Percentiles rank a stretch among this genome's conserved stretches.
phyloP scores from a whole-genome alignment of 64 coral and sea anemone species.

The Hydrozoanthus tunicans region DNA sequence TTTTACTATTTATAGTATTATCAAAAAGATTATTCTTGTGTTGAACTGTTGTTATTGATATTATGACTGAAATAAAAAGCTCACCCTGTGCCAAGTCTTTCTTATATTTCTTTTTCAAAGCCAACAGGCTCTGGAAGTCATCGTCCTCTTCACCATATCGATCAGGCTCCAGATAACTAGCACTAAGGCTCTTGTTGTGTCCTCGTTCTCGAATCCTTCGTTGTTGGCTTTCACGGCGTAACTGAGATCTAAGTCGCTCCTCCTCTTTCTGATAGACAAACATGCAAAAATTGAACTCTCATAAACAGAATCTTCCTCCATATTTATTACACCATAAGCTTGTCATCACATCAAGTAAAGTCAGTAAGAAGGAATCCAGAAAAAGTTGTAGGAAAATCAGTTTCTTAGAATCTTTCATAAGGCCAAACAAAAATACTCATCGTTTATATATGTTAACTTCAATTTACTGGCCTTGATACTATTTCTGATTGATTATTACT shows the following conservation, averaged over 20 bases:
- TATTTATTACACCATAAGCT: not conserved
- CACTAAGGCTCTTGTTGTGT: slow-evolving; percentile 85
- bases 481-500: too few species aligned
- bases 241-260: slow-evolving; percentile 86
- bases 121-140: slow-evolving; percentile 88
- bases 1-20: too few species aligned
- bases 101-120: slow-evolving; percentile 96
- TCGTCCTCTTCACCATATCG: slow-evolving; percentile 93
- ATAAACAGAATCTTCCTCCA: not conserved
- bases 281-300: not conserved
- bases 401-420: too few species aligned
- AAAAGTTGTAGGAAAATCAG: too few species aligned
- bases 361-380: not conserved
- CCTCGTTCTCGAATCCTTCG: slow-evolving; percentile 83
- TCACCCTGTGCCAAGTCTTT: slow-evolving; percentile 91
- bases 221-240: slow-evolving; percentile 94
- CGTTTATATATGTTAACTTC: not conserved
- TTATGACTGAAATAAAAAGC: not conserved
- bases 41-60: too few species aligned
- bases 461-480: too few species aligned
- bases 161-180: slow-evolving; percentile 87
- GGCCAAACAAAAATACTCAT: not conserved
- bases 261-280: slow-evolving; percentile 86
- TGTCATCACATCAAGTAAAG: not conserved
- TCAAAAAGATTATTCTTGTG: too few species aligned